phyloP scores from a whole-genome alignment of 35 echinoderm and acorn worm species.

The Apostichopus parvimensis region DNA sequence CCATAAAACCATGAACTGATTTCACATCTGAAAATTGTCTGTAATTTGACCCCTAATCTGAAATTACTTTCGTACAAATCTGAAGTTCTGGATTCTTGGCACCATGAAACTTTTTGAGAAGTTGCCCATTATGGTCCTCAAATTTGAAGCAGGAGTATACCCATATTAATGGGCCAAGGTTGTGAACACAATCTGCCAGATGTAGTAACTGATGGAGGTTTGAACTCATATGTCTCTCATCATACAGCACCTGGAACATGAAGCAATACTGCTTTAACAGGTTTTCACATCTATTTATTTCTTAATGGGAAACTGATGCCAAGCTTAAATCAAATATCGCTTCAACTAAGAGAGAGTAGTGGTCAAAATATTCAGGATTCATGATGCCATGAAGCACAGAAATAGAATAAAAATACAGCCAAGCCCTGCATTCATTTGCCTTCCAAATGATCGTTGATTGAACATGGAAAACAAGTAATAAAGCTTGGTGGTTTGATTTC shows the following conservation, averaged over 20 bases:
- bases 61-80: background rate
- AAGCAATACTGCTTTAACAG: background rate
- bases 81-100: constrained; percentile 6
- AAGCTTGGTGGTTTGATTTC: constrained; percentile 38
- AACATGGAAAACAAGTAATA: constrained; percentile 2
- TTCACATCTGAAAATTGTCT: too few relatives aligned
- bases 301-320: background rate
- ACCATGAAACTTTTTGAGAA: background rate
- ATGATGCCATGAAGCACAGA: constrained; percentile 23
- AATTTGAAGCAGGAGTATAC: constrained; percentile 6
- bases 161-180: background rate
- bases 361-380: constrained; percentile 21
- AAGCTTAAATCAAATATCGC: background rate
- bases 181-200: background rate
- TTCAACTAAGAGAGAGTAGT: background rate
- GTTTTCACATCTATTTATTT: background rate
- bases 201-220: background rate
- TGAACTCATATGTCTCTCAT: constrained; percentile 4
- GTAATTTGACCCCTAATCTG: too few relatives aligned
- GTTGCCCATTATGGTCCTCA: constrained; percentile 7
- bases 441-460: background rate
- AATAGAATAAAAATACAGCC: constrained; percentile 38
- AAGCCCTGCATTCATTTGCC: constrained; percentile 45
- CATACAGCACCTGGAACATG: constrained; percentile 8
- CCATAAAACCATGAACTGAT: too few relatives aligned